Evolutionary conservation across 2,113 vertebrate genomes (phyloP), one percentile per base, ranked within the genome.

Genomic region (Channa argus): DNA sequence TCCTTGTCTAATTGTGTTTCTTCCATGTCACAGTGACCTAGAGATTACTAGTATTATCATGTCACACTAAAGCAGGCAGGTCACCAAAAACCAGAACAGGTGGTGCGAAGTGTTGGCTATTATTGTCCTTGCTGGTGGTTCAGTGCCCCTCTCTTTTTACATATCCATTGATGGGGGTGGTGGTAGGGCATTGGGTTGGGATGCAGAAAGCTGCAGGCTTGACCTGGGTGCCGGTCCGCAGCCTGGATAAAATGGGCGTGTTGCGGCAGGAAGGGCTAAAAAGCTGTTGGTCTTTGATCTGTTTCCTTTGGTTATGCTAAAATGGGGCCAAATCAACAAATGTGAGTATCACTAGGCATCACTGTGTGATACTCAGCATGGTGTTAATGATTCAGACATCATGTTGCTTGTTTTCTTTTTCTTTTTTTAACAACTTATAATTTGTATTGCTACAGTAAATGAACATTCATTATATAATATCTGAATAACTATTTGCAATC

Each of bases 331-430:
- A 45, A 61, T 51, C 59, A 77, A 51, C 15, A 71, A 50, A 74
- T 36, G 10, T 14, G 60, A 74, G 55, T 56, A 61, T 69, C 70
- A 55, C 56, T 66, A 45, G 74, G 39, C 56, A 37, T 60, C 64
- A 47, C 63, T 52, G 62, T 44, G 45, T 54, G 77, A 72, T 59
- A 59, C 64, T 44, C 64, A 8, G 64, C 12, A 6, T 65, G 60
- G 74, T 69, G 59, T 58, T 53, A 72, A 65, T 84, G 78, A 82
- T 58, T 86, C 65, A 63, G 60, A 41, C 39, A 39, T 55, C 11
- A 24, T 47, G 37, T 5, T 64, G 63, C 62, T 66, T 77, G 51
- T 8, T 1, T 74, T 47, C 34, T 51, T 5, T 45, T 39, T 50
- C 45, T 7, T 52, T 58, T 61, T 61, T 53, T 12, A 60, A 14